Evolutionary conservation across 37 sponge, comb jelly and placozoan genomes (phyloP).

Genomic region (Halisarca cf. caerulea): DNA sequence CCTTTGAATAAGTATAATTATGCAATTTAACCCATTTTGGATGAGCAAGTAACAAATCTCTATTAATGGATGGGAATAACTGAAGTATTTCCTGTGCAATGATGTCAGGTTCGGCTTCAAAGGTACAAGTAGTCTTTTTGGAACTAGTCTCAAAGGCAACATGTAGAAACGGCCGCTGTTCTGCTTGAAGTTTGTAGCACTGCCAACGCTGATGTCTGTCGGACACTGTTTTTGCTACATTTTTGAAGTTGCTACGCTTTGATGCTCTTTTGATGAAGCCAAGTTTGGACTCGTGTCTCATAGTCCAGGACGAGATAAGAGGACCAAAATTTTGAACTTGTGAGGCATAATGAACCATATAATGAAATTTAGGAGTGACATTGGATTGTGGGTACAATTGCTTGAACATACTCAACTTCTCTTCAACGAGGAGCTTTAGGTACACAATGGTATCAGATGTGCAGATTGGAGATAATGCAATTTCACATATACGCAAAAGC

Average conservation of each 20-base stretch:
- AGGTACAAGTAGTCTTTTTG: neutral
- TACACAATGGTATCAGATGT: conserved; percentile 35
- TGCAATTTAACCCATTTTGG: conserved; percentile 11
- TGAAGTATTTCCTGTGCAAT: neutral
- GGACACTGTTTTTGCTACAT: conserved; percentile 35
- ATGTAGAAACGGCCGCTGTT: neutral
- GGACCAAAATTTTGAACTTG: conserved; percentile 46
- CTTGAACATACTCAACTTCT: conserved; percentile 29
- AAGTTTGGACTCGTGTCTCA: conserved; percentile 55
- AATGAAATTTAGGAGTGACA: conserved; percentile 42
- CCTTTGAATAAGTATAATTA: neutral
- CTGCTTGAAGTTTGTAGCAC: conserved; percentile 37
- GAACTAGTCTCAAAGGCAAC: conserved; percentile 26
- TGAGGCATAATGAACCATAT: conserved; percentile 55
- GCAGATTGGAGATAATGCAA: conserved; percentile 29
- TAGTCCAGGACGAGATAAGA: conserved; percentile 45
- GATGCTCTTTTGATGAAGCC: conserved; percentile 42
- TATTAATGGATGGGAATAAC: neutral
- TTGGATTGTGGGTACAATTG: conserved; percentile 22
- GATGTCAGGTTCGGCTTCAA: conserved; percentile 15
- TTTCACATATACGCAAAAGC: conserved; percentile 36
- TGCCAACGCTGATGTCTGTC: conserved; percentile 44
- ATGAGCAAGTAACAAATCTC: neutral
- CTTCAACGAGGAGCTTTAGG: conserved; percentile 40
- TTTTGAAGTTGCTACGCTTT: conserved; percentile 47